Evolutionary conservation across 2,888 invertebrate genomes (phyloP).

Genomic region (Pristionchus exspectatus): DNA sequence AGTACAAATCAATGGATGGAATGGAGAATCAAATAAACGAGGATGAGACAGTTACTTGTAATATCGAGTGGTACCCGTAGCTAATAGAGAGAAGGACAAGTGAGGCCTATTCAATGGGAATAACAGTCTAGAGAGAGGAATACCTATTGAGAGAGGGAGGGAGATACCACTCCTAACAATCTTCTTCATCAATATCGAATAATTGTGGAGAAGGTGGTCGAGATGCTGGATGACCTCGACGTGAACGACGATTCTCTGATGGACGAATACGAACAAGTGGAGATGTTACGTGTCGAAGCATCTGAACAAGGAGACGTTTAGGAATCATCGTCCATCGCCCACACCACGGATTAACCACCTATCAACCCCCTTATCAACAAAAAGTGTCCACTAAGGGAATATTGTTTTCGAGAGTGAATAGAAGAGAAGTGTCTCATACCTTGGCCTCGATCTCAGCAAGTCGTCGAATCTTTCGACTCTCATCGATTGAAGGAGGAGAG

Average conservation of each 20-base stretch:
- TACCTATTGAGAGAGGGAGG: not conserved
- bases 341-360: conserved; percentile 2
- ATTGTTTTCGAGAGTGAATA: not conserved
- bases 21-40: not conserved
- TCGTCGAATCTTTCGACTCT: conserved; percentile 11
- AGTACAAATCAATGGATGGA: not conserved
- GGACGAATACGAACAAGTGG: conserved; percentile 71
- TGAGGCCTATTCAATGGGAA: not conserved
- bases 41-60: conserved; percentile 8
- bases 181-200: conserved; percentile 76
- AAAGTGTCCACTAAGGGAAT: conserved; percentile 7
- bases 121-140: not conserved
- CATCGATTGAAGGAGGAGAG: conserved; percentile 41
- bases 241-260: conserved; percentile 57
- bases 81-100: not conserved
- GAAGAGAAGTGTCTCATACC: conserved; percentile 9
- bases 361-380: not conserved
- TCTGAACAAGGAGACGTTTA: conserved; percentile 63
- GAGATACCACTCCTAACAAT: conserved; percentile 35
- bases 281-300: conserved; percentile 76
- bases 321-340: not conserved
- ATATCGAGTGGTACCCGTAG: conserved; percentile 12
- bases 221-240: conserved; percentile 67
- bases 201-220: conserved; percentile 77
- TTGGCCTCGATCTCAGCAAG: conserved; percentile 54